Evolutionary conservation across 2,888 invertebrate species (phyloP), one percentile per base, ranked within the genome.

Genomic region (Saturnia pavonia): DNA sequence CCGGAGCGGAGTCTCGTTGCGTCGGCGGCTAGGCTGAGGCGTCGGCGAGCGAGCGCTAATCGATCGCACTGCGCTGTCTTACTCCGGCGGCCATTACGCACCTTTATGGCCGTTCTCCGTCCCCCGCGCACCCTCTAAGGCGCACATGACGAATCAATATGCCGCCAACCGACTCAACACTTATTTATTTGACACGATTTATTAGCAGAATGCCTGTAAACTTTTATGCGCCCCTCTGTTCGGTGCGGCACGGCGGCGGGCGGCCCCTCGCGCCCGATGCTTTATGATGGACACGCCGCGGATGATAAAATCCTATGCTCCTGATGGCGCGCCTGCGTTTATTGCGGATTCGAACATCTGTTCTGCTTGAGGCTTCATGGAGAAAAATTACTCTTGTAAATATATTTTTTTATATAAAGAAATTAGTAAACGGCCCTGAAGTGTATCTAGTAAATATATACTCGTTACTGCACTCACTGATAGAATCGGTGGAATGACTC

Each of bases 21-120:
- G 69, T 72, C 69, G 71, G 71, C 69, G 69, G 71, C 67, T 65
- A 45, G 34, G 69, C 57, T 34, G 45, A 65, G 19, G 65, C 25
- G 65, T 74, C 76, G 80, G 75, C 72, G 72, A 78, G 79, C 72
- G 80, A 79, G 74, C 57, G 72, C 67, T 95, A 96, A 96, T 96
- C 96, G 95, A 95, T 95, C 95, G 88, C 91, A 95, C 95, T 95
- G 94, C 95, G 95, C 94, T 94, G 94, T 94, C 95, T 95, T 95
- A 95, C 95, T 94, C 93, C 92, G 90, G 93, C 95, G 94, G 94
- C 95, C 95, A 96, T 96, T 96, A 96, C 96, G 96, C 96, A 96
- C 96, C 95, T 96, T 96, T 96, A 96, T 96, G 95, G 95, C 88
- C 82, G 83, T 82, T 85, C 84, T 85, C 84, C 77, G 80, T 77